phyloP scores from a whole-genome alignment of 2,888 invertebrate species.

The Petrophora chlorosata region DNA sequence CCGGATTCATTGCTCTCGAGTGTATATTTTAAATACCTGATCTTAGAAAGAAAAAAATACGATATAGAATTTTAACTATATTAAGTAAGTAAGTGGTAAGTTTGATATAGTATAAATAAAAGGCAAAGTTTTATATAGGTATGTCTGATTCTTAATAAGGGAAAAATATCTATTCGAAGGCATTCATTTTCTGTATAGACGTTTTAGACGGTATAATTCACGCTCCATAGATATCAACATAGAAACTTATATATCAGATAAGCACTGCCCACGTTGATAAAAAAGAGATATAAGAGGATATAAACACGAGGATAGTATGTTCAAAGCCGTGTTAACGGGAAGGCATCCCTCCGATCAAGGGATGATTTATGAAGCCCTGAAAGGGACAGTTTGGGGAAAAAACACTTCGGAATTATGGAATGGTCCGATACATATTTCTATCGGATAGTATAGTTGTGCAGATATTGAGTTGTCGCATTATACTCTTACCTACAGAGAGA shows the following conservation, averaged over 20 bases:
- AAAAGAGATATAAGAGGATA: conserved; percentile 32
- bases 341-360: conserved; percentile 41
- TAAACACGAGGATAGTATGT: conserved; percentile 37
- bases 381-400: conserved; percentile 47
- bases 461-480: conserved; percentile 26
- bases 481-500: too few species aligned
- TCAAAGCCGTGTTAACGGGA: conserved; percentile 52
- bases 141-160: too few species aligned
- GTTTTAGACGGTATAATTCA: conserved; percentile 9
- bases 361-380: conserved; percentile 53
- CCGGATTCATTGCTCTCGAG: too few species aligned
- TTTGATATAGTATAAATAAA: too few species aligned
- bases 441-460: conserved; percentile 34
- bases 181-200: too few species aligned
- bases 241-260: conserved; percentile 18
- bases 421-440: conserved; percentile 44
- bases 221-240: conserved; percentile 3
- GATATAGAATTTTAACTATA: too few species aligned
- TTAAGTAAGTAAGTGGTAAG: too few species aligned
- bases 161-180: too few species aligned
- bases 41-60: too few species aligned
- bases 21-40: too few species aligned
- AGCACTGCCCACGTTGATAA: conserved; percentile 28
- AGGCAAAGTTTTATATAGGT: too few species aligned
- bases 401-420: conserved; percentile 42